Conservation (phyloP, 2,797 vertebrate genomes). For the Okamejei kenojei region DNA sequence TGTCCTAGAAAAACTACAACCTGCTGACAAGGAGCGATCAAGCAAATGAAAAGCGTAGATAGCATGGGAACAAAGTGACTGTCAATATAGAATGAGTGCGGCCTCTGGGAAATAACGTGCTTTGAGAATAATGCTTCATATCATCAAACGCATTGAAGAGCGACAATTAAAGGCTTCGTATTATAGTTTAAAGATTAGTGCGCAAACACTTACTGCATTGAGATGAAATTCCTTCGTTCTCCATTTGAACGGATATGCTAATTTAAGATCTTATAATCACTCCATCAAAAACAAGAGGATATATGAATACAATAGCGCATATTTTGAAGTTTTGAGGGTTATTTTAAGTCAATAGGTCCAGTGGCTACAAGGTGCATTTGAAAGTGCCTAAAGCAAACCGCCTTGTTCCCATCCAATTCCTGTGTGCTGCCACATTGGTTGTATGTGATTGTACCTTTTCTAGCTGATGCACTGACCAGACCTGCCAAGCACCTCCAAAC, state of each 20-base stretch:
- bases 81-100: not conserved
- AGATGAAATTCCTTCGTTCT: not conserved
- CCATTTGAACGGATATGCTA: not conserved
- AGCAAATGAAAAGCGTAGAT: not conserved
- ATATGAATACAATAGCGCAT: not conserved
- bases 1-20: not conserved
- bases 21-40: not conserved
- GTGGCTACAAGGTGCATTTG: not conserved
- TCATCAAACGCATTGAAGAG: not conserved
- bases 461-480: not conserved
- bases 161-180: not conserved
- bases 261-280: not conserved
- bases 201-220: conserved; percentile 11
- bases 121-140: not conserved
- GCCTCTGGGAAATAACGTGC: not conserved
- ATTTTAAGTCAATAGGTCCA: not conserved
- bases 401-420: not conserved
- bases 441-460: not conserved
- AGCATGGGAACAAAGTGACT: not conserved
- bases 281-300: not conserved
- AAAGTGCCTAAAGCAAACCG: not conserved
- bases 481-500: not conserved
- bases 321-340: too few species aligned
- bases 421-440: not conserved
- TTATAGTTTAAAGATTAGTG: not conserved